Base-by-base conservation (phyloP, 1,140 invertebrate species). In the Scaptomyza hsui region DNA sequence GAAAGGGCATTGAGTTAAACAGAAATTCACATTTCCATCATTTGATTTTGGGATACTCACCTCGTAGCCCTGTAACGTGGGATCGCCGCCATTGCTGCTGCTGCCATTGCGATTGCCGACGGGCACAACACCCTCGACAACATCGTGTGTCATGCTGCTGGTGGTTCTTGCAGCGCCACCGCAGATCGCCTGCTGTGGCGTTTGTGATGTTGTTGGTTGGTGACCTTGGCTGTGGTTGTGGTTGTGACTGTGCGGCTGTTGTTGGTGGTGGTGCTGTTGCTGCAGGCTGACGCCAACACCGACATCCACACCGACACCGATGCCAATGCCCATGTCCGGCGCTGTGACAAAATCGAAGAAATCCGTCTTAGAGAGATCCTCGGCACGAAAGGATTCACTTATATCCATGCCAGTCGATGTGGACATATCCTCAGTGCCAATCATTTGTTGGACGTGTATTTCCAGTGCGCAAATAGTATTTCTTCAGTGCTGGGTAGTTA, bases 331-430 rank as follows among this genome's bases (percentile, higher is more conserved):
- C 86, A 91, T 89, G 42, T 93, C 95, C 53, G 95, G 95, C 4
- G 95, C 95, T n/a, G 95, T 95, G 39, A 96, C 95, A 91, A 97
- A 96, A 90, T 97, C 96, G 92, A 96, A 97, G 92, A 96, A 97
- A 91, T 97, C 96, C 48, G 95, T 95, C 91, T 96, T 96, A 15
- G 94, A 93, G 69, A 95, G 92, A 80, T 95, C 94, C 91, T 95
- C 94, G 90, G 93, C 93, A 81, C 94, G 94, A 92, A 96, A 95
- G 91, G 95, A 94, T 92, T 96, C 95, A 89, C 94, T 95, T 90
- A 96, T 94, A 93, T 95, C 95, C 95, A 96, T 96, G 83, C 89
- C 90, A 81, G 89, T 78, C 74, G 91, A 80, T 73, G 89, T 72
- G 75, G 86, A 90, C 76, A 91, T 89, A 75, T 91, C 90, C 77